Conservation (phyloP, 2,113 vertebrate genomes). For the Oreochromis tanganicae region DNA sequence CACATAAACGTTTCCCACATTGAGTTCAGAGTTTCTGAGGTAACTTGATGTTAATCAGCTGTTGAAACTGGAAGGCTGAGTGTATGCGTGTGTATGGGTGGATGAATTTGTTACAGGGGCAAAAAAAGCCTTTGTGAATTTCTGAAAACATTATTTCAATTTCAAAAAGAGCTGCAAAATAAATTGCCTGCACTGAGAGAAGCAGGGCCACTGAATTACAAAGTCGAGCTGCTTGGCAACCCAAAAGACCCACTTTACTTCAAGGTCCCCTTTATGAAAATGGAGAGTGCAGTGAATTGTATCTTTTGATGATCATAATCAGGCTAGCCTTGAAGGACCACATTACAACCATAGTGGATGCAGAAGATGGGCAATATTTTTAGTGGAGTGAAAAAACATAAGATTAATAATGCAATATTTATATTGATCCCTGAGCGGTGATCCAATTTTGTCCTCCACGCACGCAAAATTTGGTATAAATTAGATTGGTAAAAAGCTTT, state of each 20-base stretch:
- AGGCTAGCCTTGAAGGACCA: neutral
- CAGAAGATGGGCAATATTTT: neutral
- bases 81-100: neutral
- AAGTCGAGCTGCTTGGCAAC: conserved; percentile 40
- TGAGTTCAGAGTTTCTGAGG: neutral
- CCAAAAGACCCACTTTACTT: conserved; percentile 9
- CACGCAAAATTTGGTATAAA: neutral
- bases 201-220: conserved; percentile 22
- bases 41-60: neutral
- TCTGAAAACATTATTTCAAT: conserved; percentile 52
- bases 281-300: neutral
- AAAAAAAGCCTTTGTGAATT: conserved; percentile 30
- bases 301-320: conserved; percentile 14
- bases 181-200: conserved; percentile 29
- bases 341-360: neutral
- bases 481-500: neutral
- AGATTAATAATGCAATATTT: neutral
- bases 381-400: neutral
- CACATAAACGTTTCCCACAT: neutral
- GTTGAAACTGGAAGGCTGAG: neutral
- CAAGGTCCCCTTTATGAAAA: conserved; percentile 1
- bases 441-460: neutral
- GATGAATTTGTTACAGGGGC: conserved; percentile 7
- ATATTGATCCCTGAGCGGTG: neutral
- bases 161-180: conserved; percentile 56